phyloP scores from a whole-genome alignment of 2,113 vertebrate genomes.

The Muscicapa adusta region DNA sequence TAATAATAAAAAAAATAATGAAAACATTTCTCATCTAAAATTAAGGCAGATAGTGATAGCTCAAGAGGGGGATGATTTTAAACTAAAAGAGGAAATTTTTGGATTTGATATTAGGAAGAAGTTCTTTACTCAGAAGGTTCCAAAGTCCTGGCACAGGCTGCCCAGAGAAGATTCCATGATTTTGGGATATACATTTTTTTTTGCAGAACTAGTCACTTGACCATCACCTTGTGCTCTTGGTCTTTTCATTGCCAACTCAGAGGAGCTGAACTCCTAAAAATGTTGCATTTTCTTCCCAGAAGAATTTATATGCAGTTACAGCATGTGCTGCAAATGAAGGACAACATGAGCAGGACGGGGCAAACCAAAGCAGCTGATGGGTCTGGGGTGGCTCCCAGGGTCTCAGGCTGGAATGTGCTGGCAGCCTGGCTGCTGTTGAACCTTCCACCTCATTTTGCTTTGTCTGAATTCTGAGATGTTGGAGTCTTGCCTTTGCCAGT shows the following conservation, averaged over 20 bases:
- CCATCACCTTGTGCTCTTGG: background rate
- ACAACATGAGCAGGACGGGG: rapidly evolving
- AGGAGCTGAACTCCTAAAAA: background rate
- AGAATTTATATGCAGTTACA: background rate
- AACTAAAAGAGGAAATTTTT: background rate
- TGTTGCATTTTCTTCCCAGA: rapidly evolving
- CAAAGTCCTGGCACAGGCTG: background rate
- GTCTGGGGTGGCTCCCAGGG: background rate
- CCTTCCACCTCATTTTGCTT: background rate
- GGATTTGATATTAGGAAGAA: too few species aligned
- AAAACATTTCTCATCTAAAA: too few species aligned
- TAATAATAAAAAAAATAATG: too few species aligned
- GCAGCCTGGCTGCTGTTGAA: background rate
- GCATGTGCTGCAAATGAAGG: background rate
- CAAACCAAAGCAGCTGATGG: background rate
- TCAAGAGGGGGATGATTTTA: background rate
- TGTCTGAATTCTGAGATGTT: background rate
- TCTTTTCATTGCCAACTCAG: background rate
- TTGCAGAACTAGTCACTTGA: background rate
- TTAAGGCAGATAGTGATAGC: rapidly evolving
- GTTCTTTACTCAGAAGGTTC: background rate
- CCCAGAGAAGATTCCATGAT: background rate
- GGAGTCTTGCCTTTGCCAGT: background rate
- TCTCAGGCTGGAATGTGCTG: rapidly evolving
- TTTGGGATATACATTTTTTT: background rate